phyloP scores from a whole-genome alignment of 2,113 vertebrate genomes.

The Phaethon lepturus region DNA sequence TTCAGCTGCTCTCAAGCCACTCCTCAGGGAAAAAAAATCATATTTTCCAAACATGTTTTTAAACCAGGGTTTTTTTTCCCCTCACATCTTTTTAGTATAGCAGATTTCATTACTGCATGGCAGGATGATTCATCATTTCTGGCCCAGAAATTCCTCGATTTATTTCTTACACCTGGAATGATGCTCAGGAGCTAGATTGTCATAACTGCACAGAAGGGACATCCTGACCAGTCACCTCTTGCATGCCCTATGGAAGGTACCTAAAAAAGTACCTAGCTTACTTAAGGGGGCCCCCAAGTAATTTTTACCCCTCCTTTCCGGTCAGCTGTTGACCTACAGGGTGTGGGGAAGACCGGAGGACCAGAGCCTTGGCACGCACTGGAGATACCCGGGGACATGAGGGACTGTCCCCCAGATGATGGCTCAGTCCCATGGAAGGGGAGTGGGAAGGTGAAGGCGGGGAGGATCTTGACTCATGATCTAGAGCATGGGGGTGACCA shows the following conservation, averaged over 20 bases:
- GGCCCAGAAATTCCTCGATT: not conserved
- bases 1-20: not conserved
- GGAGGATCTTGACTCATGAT: not conserved
- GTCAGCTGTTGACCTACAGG: not conserved
- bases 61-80: accelerated
- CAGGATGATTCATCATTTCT: not conserved
- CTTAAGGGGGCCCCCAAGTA: not conserved
- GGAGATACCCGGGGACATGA: not conserved
- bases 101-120: not conserved
- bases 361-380: not conserved
- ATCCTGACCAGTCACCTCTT: not conserved
- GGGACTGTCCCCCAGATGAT: accelerated
- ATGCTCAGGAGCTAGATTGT: not conserved
- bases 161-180: not conserved
- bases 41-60: not conserved
- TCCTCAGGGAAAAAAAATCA: accelerated
- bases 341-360: not conserved
- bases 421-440: not conserved
- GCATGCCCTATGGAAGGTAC: not conserved
- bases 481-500: not conserved
- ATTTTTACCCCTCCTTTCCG: not conserved
- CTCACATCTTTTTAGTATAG: not conserved
- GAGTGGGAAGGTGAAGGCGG: not conserved
- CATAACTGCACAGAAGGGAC: accelerated
- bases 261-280: not conserved